Conservation (phyloP, 2,888 invertebrate species). For the Thyatira batis region DNA sequence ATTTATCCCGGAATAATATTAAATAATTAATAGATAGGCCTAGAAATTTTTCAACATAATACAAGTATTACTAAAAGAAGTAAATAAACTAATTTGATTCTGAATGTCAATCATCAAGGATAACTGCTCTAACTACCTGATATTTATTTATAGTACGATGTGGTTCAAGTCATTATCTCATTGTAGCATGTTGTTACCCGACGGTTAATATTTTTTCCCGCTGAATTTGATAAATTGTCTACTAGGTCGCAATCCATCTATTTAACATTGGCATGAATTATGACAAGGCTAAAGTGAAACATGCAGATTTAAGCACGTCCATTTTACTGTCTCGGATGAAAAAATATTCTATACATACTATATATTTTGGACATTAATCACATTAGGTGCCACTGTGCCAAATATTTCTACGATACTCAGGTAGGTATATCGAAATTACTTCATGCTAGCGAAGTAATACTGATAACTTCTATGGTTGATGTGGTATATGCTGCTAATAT, state of each 20-base stretch:
- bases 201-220: neutral
- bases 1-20: too few species aligned
- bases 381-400: too few species aligned
- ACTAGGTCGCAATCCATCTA: neutral
- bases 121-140: slow-evolving; percentile 1
- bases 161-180: slow-evolving; percentile 4
- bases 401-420: too few species aligned
- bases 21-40: too few species aligned
- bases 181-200: neutral
- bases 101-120: slow-evolving; percentile 7
- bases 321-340: neutral
- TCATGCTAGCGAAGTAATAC: too few species aligned
- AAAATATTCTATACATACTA: too few species aligned
- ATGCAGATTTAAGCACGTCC: neutral
- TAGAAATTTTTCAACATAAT: neutral
- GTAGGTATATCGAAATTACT: too few species aligned
- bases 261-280: slow-evolving; percentile 2
- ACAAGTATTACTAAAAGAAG: neutral
- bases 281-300: neutral
- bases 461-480: too few species aligned
- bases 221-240: slow-evolving; percentile 2
- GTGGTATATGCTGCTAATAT: too few species aligned
- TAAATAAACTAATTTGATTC: neutral
- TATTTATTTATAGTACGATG: slow-evolving; percentile 5
- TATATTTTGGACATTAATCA: too few species aligned